A percentile compares a stretch with the other conserved stretches of the same genome.
Conservation (phyloP, 1,140 invertebrate genomes). For the Ips nitidus region DNA sequence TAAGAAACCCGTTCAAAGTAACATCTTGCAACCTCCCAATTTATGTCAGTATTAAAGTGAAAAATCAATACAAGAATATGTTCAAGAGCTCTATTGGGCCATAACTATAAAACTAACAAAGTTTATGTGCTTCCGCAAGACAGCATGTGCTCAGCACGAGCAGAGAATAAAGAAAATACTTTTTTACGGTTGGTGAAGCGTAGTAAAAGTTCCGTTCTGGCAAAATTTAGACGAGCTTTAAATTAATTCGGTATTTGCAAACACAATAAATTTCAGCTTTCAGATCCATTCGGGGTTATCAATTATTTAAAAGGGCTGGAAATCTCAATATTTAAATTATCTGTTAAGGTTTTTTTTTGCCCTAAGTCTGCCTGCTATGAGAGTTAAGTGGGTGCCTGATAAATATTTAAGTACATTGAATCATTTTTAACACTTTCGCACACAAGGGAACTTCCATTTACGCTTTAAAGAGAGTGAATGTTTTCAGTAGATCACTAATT, state of each 20-base stretch:
- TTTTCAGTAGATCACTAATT: no score
- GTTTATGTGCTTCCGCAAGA: constrained; percentile 1
- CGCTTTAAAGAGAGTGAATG: no score
- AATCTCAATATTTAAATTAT: constrained; percentile 18
- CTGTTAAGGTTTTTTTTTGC: background rate
- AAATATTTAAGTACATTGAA: background rate
- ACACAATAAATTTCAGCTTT: background rate
- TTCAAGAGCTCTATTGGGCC: constrained; percentile 3
- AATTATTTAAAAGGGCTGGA: constrained; percentile 9
- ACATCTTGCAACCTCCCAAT: background rate
- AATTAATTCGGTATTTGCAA: background rate
- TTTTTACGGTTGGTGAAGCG: background rate
- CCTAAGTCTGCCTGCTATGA: background rate
- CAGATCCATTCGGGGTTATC: background rate
- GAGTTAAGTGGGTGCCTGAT: background rate
- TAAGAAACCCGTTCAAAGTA: background rate
- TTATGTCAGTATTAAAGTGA: background rate
- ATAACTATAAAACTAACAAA: constrained; percentile 5
- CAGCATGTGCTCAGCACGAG: constrained; percentile 2
- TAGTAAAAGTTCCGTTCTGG: background rate
- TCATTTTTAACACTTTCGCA: background rate
- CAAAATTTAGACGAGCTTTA: background rate
- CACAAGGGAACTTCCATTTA: no score
- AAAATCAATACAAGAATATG: constrained; percentile 2
- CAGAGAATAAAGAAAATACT: constrained; percentile 2